A percentile compares a stretch with the other conserved stretches of the same genome.
phyloP scores from a whole-genome alignment of 2,113 vertebrate genomes.

The Cygnus buccinator region DNA sequence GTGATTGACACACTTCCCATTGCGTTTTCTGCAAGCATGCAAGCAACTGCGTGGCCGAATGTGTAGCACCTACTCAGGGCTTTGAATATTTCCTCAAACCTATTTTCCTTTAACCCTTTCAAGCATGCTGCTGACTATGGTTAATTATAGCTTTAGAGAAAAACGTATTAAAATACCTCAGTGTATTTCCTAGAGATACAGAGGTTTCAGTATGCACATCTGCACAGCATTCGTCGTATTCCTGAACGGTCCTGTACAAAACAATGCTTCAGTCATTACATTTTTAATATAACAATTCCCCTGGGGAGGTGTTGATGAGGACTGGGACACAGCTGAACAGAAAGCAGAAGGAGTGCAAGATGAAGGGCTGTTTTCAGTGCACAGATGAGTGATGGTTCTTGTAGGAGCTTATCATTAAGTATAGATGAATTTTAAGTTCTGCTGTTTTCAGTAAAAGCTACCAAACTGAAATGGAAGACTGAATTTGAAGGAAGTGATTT shows the following conservation, averaged over 20 bases:
- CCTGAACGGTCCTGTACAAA: background rate
- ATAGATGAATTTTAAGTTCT: background rate
- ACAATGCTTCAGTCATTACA: constrained; percentile 44
- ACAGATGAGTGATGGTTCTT: background rate
- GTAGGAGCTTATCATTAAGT: constrained; percentile 8
- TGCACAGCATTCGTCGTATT: constrained; percentile 3
- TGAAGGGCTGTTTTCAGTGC: background rate
- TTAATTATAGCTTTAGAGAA: background rate
- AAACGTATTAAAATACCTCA: background rate
- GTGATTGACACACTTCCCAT: constrained; percentile 36
- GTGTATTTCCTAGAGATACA: background rate
- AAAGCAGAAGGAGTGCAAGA: background rate
- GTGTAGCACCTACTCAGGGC: background rate
- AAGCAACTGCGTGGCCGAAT: background rate
- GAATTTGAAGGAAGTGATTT: background rate
- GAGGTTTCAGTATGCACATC: background rate
- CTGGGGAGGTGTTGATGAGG: background rate
- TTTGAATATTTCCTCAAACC: constrained; percentile 10
- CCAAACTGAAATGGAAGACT: background rate
- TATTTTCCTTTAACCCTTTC: constrained; percentile 44
- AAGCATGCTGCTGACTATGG: background rate
- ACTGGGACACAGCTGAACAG: constrained; percentile 9
- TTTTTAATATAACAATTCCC: constrained; percentile 51
- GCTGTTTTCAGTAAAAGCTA: background rate
- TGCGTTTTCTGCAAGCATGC: background rate